These are phyloP conservation scores for Physocephala rufipes DNA, from an alignment of 2,888 invertebrate genomes.

Conservation along the genomic window DNA sequence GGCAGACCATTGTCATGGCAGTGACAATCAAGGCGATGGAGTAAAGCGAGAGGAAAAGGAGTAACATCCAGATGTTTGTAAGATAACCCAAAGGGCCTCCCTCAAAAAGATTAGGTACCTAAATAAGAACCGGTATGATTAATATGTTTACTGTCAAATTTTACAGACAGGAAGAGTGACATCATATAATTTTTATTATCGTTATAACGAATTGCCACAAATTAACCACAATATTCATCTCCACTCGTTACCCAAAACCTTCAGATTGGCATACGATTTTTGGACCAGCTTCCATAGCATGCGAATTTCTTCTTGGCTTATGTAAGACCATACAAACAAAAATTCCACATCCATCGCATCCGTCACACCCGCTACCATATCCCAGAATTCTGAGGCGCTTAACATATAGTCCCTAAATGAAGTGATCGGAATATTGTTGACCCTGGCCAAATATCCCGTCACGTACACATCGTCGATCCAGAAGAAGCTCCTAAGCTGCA, in stretches of 20 bases:
- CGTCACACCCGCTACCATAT: slow-evolving; percentile 50
- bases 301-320: slow-evolving; percentile 63
- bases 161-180: not conserved
- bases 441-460: slow-evolving; percentile 73
- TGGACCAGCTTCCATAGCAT: slow-evolving; percentile 64
- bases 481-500: slow-evolving; percentile 74
- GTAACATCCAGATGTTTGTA: not conserved
- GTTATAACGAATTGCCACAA: no score
- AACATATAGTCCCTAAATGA: slow-evolving; percentile 54
- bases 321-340: slow-evolving; percentile 64
- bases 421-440: slow-evolving; percentile 68
- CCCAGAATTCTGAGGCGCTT: slow-evolving; percentile 45
- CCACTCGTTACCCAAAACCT: no score
- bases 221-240: no score
- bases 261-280: no score
- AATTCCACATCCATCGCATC: slow-evolving; percentile 56
- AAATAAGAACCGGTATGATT: not conserved
- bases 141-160: not conserved
- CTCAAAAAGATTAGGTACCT: not conserved
- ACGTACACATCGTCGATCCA: slow-evolving; percentile 88
- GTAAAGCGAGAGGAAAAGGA: slow-evolving; percentile 46
- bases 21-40: slow-evolving; percentile 49
- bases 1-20: slow-evolving; percentile 49
- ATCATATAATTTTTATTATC: no score
- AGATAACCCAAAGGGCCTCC: no score